phyloP scores from a whole-genome alignment of 2,797 vertebrate species.

The Triplophysa bombifrons region DNA sequence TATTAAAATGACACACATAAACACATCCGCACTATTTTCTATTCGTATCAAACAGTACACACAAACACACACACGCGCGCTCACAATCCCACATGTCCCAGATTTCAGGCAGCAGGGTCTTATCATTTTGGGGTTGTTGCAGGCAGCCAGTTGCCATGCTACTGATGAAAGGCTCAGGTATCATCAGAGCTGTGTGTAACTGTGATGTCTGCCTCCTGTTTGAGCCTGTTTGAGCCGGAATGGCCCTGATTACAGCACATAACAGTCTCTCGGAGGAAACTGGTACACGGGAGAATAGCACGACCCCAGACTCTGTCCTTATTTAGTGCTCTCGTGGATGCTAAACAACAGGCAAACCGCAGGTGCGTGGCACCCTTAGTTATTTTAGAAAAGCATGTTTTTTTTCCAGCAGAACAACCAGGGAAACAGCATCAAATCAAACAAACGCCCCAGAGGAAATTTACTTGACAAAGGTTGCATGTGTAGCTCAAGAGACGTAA shows the following conservation, averaged over 20 bases:
- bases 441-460: not conserved
- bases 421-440: not conserved
- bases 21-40: conserved; percentile 53
- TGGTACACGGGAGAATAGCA: conserved; percentile 29
- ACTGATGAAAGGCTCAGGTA: conserved; percentile 50
- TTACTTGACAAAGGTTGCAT: not conserved
- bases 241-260: conserved; percentile 39
- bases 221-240: conserved; percentile 44
- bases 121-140: conserved; percentile 33
- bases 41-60: not conserved
- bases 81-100: not conserved
- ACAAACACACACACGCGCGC: not conserved
- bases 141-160: conserved; percentile 40
- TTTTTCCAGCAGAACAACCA: not conserved
- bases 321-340: conserved; percentile 48
- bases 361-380: conserved; percentile 7
- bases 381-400: conserved; percentile 25
- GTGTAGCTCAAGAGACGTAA: not conserved
- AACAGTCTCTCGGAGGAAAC: conserved; percentile 37
- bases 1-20: conserved; percentile 62
- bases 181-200: conserved; percentile 45
- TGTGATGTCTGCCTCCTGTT: conserved; percentile 43
- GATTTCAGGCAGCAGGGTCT: conserved; percentile 19
- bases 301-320: conserved; percentile 25
- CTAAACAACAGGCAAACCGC: conserved; percentile 63